Evolutionary conservation across 2,797 vertebrate genomes (phyloP), one percentile per base, ranked within the genome.

Genomic region (Microctenopoma lineatum): DNA sequence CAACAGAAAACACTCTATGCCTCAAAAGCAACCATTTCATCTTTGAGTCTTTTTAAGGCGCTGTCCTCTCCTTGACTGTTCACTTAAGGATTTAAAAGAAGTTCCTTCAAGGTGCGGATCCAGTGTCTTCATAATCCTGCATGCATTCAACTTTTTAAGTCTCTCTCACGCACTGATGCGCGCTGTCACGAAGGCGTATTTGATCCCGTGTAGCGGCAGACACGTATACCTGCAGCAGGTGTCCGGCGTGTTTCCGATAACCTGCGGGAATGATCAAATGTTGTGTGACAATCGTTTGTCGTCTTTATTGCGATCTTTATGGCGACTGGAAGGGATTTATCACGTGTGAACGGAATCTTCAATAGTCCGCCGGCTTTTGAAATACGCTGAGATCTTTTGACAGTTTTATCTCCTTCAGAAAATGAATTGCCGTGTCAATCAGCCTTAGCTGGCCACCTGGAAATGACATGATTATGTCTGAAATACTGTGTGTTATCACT

Each of bases 71-170:
- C 79, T 84, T 84, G 80, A 84, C 81, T 87, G 64, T 63, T 77
- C 80, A 61, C 83, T 84, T 72, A 64, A 60, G 83, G 87, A 89
- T 79, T 89, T 82, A 74, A 70, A 21, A 83, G 44, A 48, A 62
- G 69, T 62, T 84, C 72, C 79, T 76, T 75, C 57, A 47, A 84
- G 70, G 42, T 34, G 10, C 10, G 0, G 89, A 91, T 90, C 88
- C 87, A 85, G 60, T 80, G 73, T 84, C 89, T 82, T 77, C 36
- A 53, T 90, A 89, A 92, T 91, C 88, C 85, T 83, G 65, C 18
- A 62, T 41, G 69, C 75, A 39, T 45, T 81, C 62, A 51, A 11
- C 10, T 48, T 41, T 59, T 71, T 74, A 74, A 73, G 56, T 53
- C 57, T 44, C 16, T 42, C 41, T 16, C 15, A 44, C 26, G 18